phyloP scores from a whole-genome alignment of 2,888 invertebrate genomes.

The Scrobipalpa atriplicella region DNA sequence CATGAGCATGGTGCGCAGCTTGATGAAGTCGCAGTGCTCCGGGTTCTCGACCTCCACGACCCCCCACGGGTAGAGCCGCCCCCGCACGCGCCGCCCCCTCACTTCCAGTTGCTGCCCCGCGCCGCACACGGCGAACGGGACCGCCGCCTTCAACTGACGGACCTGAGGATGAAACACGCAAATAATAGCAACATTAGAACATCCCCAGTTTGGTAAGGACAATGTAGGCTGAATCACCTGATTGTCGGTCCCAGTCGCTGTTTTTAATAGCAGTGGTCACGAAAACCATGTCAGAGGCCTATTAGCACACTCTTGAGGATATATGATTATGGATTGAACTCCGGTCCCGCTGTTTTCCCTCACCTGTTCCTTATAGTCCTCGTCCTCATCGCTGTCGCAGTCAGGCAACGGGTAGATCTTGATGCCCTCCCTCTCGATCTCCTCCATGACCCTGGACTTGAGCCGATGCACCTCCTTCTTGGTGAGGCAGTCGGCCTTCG shows the following conservation, averaged over 20 bases:
- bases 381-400: slow-evolving; percentile 97
- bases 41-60: slow-evolving; percentile 99
- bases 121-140: slow-evolving; percentile 99
- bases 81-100: slow-evolving; percentile 95
- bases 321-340: not conserved
- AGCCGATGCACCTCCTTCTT: slow-evolving; percentile 94
- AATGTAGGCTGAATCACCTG: too few relatives aligned
- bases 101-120: slow-evolving; percentile 98
- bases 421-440: slow-evolving; percentile 95
- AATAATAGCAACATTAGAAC: too few relatives aligned
- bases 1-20: slow-evolving; percentile 98
- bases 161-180: slow-evolving; percentile 73
- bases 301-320: too few relatives aligned
- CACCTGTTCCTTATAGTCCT: slow-evolving; percentile 96
- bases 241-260: too few relatives aligned
- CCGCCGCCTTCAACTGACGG: slow-evolving; percentile 94
- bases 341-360: not conserved
- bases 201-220: not conserved
- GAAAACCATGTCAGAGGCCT: too few relatives aligned
- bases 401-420: slow-evolving; percentile 97
- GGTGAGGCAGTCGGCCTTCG: slow-evolving; percentile 97
- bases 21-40: slow-evolving; percentile 99
- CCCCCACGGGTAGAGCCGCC: slow-evolving; percentile 98
- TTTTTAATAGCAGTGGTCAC: too few relatives aligned
- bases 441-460: slow-evolving; percentile 94